Conservation (phyloP, 2,888 invertebrate species). For the Chalcosyrphus nemorum region DNA sequence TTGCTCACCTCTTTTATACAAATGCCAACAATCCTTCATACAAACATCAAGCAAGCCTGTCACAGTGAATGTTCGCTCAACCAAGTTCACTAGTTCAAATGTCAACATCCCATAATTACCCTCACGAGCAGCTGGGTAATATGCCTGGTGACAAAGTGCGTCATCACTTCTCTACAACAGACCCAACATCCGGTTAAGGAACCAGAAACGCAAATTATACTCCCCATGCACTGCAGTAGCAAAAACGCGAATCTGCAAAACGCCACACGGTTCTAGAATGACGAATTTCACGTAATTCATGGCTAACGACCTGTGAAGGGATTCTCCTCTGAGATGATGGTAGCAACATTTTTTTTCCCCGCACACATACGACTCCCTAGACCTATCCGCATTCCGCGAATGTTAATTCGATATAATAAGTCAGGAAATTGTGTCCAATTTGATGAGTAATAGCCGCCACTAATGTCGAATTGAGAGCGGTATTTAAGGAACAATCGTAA, state of each 20-base stretch:
- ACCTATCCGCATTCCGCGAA: not conserved
- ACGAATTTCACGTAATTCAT: constrained; percentile 8
- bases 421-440: constrained; percentile 36
- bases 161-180: not conserved
- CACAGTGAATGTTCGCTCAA: not conserved
- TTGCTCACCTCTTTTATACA: too few species aligned
- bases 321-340: not conserved
- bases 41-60: not conserved
- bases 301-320: constrained; percentile 20
- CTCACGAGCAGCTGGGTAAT: not conserved
- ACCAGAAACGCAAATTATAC: not conserved
- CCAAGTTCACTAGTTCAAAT: not conserved
- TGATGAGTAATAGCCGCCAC: constrained; percentile 21
- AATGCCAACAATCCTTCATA: not conserved
- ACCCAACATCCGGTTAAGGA: not conserved
- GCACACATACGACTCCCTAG: not conserved
- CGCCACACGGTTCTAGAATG: not conserved
- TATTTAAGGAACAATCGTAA: constrained; percentile 4
- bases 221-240: not conserved
- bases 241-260: not conserved
- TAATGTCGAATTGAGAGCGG: constrained; percentile 27
- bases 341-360: not conserved
- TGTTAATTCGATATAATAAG: constrained; percentile 12
- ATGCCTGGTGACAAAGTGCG: not conserved
- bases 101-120: constrained; percentile 1